Evolutionary conservation across 2,888 invertebrate genomes (phyloP).

Genomic region (Pristionchus japonicus): DNA sequence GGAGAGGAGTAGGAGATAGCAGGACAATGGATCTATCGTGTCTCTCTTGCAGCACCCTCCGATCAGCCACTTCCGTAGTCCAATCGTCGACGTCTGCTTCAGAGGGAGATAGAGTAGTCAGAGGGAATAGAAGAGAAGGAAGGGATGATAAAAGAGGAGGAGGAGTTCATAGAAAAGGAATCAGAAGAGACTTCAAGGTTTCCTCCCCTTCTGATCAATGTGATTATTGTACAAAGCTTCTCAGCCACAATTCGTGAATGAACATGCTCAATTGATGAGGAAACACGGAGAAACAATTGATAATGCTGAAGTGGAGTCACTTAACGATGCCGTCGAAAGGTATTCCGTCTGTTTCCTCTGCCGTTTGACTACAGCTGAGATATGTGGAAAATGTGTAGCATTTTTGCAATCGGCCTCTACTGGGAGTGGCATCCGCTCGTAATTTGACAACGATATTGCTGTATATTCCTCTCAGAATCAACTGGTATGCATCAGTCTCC

Average conservation of each 20-base stretch:
- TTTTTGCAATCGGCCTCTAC: too few relatives aligned
- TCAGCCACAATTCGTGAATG: not conserved
- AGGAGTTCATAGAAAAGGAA: not conserved
- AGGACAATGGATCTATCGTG: not conserved
- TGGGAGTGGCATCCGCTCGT: too few relatives aligned
- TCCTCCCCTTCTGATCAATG: too few relatives aligned
- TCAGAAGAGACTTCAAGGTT: not conserved
- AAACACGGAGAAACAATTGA: slow-evolving; percentile 20
- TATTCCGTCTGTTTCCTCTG: too few relatives aligned
- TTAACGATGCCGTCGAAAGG: slow-evolving; percentile 38
- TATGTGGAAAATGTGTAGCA: too few relatives aligned
- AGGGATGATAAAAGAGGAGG: not conserved
- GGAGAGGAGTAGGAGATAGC: not conserved
- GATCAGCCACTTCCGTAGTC: not conserved
- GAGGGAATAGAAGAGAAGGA: not conserved
- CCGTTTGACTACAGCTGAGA: too few relatives aligned
- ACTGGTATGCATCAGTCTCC: slow-evolving; percentile 18
- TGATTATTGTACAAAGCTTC: not conserved
- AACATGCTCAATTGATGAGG: slow-evolving; percentile 1
- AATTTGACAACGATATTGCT: too few relatives aligned
- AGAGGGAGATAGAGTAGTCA: not conserved
- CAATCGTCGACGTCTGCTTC: not conserved
- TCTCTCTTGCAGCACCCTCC: not conserved
- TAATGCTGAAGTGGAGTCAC: not conserved
- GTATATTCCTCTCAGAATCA: not conserved